Conservation (phyloP, 2,113 vertebrate species). For the Macroglossus sobrinus region DNA sequence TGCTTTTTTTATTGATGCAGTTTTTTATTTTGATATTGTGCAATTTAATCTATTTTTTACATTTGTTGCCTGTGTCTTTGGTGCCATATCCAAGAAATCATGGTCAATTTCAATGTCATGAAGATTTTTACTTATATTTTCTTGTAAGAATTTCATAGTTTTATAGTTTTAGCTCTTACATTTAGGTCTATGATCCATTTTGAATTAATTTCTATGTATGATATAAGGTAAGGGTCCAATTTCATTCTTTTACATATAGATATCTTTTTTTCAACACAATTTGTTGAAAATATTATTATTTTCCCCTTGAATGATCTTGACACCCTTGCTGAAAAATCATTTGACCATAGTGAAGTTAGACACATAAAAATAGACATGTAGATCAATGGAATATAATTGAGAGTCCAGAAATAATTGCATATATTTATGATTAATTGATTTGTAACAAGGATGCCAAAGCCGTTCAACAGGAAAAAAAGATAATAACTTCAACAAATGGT, state of each 20-base stretch:
- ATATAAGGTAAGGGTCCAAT: not conserved
- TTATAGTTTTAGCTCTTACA: not conserved
- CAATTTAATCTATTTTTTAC: not conserved
- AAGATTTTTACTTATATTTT: not conserved
- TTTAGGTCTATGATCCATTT: not conserved
- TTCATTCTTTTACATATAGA: not conserved
- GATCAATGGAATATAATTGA: not conserved
- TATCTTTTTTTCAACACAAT: not conserved
- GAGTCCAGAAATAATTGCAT: not conserved
- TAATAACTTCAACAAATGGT: not conserved
- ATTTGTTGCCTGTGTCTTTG: not conserved
- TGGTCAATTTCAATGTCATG: not conserved
- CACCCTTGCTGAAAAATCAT: not conserved
- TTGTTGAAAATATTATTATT: not conserved
- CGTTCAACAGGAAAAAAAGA: not conserved
- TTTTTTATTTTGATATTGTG: not conserved
- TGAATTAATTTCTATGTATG: not conserved
- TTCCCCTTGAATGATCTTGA: not conserved
- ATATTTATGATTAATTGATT: not conserved
- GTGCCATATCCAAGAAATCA: not conserved
- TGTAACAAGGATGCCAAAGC: not conserved
- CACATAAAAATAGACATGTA: not conserved
- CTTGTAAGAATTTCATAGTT: not conserved
- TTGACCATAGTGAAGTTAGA: not conserved
- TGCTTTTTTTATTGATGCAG: too few relatives aligned